Evolutionary conservation across 2,888 invertebrate genomes (phyloP).

Genomic region (Amphipyra tragopoginis): DNA sequence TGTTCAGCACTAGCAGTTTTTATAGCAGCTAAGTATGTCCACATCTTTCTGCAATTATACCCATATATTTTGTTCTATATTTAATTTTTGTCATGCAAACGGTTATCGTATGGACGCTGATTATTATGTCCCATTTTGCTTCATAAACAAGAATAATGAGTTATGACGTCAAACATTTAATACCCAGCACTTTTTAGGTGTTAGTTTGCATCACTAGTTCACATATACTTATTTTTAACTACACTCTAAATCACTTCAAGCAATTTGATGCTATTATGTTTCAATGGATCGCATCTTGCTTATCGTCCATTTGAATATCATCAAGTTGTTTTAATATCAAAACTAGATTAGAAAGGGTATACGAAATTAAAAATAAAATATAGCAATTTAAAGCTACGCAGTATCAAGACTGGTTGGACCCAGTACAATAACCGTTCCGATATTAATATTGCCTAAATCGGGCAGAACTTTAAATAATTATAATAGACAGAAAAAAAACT

Average conservation of each 20-base stretch:
- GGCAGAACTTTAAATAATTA: constrained; percentile 11
- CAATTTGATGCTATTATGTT: constrained; percentile 2
- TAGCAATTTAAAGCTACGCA: constrained; percentile 4
- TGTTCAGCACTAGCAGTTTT: constrained; percentile 36
- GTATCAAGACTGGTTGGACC: constrained; percentile 14
- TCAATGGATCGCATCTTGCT: not conserved
- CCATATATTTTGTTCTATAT: not conserved
- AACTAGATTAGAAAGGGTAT: not conserved
- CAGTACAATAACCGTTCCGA: constrained; percentile 14
- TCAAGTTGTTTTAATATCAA: not conserved
- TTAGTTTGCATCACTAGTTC: constrained; percentile 8
- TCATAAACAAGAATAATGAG: constrained; percentile 20
- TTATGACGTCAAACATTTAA: constrained; percentile 16
- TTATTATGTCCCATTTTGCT: constrained; percentile 12
- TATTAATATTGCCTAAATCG: constrained; percentile 8
- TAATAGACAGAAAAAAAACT: constrained; percentile 13
- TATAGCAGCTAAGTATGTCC: constrained; percentile 35
- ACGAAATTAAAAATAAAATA: not conserved
- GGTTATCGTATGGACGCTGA: constrained; percentile 5
- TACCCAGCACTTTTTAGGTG: constrained; percentile 11
- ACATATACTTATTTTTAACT: not conserved
- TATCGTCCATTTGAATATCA: not conserved
- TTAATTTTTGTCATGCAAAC: not conserved
- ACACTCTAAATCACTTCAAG: constrained; percentile 16
- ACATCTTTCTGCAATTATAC: constrained; percentile 2